Evolutionary conservation across 1,140 invertebrate genomes (phyloP).

Genomic region (Macrocentrus cingulum): DNA sequence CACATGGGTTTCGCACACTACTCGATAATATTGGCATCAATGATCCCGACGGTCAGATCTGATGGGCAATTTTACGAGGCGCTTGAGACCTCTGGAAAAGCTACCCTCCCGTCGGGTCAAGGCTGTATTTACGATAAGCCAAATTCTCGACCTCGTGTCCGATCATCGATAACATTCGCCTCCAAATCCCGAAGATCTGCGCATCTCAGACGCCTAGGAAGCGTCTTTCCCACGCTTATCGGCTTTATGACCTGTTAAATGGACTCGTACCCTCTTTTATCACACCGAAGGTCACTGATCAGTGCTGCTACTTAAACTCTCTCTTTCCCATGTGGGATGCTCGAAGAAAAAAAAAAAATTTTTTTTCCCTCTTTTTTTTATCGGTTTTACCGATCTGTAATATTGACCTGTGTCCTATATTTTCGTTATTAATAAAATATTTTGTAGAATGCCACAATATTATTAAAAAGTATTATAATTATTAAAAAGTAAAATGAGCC

Average conservation of each 20-base stretch:
- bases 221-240: conserved; percentile 9
- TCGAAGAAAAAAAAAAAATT: no score
- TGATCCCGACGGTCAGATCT: no score
- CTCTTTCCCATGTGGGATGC: conserved; percentile 6
- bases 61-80: conserved; percentile 10
- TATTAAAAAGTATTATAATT: no score
- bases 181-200: conserved; percentile 9
- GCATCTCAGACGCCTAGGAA: not conserved
- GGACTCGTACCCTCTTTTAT: conserved; percentile 14
- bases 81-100: not conserved
- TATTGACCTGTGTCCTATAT: no score
- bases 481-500: no score
- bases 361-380: no score
- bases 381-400: no score
- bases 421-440: no score
- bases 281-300: conserved; percentile 7
- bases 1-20: no score
- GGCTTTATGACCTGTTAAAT: conserved; percentile 19
- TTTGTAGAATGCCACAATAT: no score
- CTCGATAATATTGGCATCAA: no score
- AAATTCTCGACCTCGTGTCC: conserved; percentile 11
- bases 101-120: not conserved
- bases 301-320: not conserved
- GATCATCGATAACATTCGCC: conserved; percentile 15
- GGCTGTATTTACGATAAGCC: conserved; percentile 14